Percentiles rank a stretch among this genome's conserved stretches.
Conservation (phyloP, 2,113 vertebrate genomes). For the Phyllostomus hastatus region DNA sequence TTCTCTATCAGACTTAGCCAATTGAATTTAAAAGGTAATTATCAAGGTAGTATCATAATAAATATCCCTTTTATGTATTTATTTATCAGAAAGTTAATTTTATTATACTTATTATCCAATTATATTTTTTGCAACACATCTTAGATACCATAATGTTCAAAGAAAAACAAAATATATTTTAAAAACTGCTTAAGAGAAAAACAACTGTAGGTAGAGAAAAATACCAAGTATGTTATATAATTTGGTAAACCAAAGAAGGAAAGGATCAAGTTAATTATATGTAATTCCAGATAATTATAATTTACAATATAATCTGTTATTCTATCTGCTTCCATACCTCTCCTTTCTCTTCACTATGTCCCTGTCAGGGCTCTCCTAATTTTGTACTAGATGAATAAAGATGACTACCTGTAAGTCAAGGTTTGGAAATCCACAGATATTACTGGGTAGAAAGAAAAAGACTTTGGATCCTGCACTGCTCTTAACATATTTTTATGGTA, state of each 20-base stretch:
- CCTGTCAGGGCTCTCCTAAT: not conserved
- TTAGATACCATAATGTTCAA: not conserved
- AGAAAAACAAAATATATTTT: not conserved
- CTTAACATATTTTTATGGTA: not conserved
- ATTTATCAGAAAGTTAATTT: not conserved
- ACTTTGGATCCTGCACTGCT: not conserved
- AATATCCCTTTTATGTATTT: not conserved
- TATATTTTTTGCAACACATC: not conserved
- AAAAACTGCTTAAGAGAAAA: not conserved
- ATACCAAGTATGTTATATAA: not conserved
- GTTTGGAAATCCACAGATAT: not conserved
- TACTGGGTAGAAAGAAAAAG: not conserved
- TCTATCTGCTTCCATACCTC: not conserved
- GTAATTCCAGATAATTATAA: not conserved
- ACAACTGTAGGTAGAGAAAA: not conserved
- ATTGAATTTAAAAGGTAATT: not conserved
- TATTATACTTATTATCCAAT: not conserved
- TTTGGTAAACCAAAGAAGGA: not conserved
- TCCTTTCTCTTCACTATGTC: not conserved
- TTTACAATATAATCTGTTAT: not conserved
- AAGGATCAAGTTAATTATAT: not conserved
- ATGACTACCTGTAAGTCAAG: not conserved
- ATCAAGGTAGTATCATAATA: not conserved
- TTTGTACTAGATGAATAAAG: not conserved
- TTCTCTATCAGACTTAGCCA: not conserved